A percentile compares a stretch with the other conserved stretches of the same genome.
Evolutionary conservation across 2,113 vertebrate species (phyloP).

Genomic region (Uropsilus gracilis): DNA sequence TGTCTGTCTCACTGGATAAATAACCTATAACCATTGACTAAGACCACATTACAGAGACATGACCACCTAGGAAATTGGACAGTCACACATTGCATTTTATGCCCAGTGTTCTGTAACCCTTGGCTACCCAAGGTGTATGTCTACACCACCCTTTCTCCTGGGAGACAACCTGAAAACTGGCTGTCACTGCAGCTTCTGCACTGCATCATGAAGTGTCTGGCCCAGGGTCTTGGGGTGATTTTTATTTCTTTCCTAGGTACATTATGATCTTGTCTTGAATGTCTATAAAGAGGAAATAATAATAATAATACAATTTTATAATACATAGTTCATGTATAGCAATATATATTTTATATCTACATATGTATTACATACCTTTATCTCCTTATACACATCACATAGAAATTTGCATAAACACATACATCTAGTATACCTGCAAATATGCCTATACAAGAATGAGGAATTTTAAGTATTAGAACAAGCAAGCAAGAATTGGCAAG

Average conservation of each 20-base stretch:
- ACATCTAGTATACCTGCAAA: background rate
- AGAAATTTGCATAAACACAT: background rate
- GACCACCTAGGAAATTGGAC: too few relatives aligned
- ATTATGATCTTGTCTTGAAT: conserved; percentile 8
- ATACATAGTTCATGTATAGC: background rate
- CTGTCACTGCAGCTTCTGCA: background rate
- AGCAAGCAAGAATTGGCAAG: background rate
- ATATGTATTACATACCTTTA: too few relatives aligned
- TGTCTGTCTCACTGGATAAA: background rate
- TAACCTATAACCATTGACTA: background rate
- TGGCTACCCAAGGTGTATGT: background rate
- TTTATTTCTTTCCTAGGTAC: background rate
- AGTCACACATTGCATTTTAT: background rate
- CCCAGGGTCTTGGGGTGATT: background rate
- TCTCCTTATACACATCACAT: background rate
- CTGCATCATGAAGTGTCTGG: background rate
- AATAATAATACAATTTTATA: background rate
- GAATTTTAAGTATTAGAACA: background rate
- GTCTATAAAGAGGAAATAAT: background rate
- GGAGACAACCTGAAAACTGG: background rate
- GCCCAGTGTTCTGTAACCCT: background rate
- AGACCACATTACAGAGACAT: background rate
- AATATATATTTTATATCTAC: too few relatives aligned
- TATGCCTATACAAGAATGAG: background rate
- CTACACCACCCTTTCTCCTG: background rate